phyloP scores from a whole-genome alignment of 2,113 vertebrate genomes.

The Orientallactaga bullata region DNA sequence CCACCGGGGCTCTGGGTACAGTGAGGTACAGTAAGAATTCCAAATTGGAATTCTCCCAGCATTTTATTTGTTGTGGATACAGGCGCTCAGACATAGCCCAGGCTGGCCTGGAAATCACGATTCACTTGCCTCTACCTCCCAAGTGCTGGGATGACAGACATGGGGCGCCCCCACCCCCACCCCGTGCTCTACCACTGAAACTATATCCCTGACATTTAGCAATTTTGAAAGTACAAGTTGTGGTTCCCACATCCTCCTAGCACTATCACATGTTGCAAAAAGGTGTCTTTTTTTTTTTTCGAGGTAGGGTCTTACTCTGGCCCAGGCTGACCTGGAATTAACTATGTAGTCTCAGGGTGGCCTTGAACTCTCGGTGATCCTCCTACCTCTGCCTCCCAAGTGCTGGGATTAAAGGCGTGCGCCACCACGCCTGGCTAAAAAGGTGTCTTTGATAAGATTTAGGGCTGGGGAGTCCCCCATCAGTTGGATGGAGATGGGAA shows the following conservation, averaged over 20 bases:
- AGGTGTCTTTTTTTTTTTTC: no score
- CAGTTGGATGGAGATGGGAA: slow-evolving; percentile 13
- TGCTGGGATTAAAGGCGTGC: no score
- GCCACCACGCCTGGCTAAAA: no score
- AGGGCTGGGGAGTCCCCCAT: neutral
- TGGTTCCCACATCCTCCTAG: neutral
- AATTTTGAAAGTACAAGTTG: neutral
- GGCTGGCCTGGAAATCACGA: neutral
- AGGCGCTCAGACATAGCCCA: no score
- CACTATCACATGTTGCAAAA: neutral
- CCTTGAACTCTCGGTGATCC: no score
- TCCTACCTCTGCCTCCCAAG: no score
- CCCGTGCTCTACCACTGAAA: no score
- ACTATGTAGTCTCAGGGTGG: no score
- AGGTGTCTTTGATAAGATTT: slow-evolving; percentile 42
- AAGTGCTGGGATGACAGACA: neutral
- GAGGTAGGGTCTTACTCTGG: no score
- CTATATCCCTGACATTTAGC: neutral
- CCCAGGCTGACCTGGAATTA: no score
- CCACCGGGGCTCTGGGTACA: neutral
- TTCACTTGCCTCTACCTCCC: neutral
- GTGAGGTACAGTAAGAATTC: no score
- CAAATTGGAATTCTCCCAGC: neutral
- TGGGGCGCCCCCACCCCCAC: no score
- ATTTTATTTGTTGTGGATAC: neutral